Conservation (phyloP, 2,797 vertebrate species). For the Bucorvus abyssinicus region DNA sequence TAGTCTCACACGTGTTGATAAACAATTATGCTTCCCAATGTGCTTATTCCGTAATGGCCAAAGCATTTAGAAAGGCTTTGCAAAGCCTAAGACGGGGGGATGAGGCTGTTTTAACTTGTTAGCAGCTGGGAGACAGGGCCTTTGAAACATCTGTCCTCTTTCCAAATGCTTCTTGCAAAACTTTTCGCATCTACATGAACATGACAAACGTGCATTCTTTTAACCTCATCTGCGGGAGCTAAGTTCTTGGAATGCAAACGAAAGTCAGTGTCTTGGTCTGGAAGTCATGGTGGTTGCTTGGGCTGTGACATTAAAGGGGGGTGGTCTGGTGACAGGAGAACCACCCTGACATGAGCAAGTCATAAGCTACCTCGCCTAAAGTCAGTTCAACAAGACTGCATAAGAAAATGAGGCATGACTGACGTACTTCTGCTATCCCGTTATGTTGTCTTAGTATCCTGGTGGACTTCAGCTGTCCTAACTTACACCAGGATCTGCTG, state of each 20-base stretch:
- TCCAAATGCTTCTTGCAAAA: not conserved
- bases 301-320: not conserved
- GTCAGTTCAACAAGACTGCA: not conserved
- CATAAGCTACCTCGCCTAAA: not conserved
- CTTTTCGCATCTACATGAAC: not conserved
- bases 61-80: not conserved
- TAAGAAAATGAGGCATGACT: not conserved
- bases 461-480: not conserved
- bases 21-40: not conserved
- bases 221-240: not conserved
- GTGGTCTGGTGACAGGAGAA: not conserved
- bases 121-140: not conserved
- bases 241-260: not conserved
- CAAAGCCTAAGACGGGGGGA: not conserved
- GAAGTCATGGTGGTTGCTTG: not conserved
- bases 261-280: not conserved
- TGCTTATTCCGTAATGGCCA: conserved; percentile 32
- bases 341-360: not conserved
- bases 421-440: not conserved
- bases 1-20: not conserved
- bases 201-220: not conserved
- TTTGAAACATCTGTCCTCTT: conserved; percentile 17
- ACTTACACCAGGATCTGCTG: not conserved
- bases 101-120: not conserved
- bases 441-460: not conserved